Evolutionary conservation across 1,140 invertebrate species (phyloP), one percentile per base, ranked within the genome.

Genomic region (Subanguina moxae): DNA sequence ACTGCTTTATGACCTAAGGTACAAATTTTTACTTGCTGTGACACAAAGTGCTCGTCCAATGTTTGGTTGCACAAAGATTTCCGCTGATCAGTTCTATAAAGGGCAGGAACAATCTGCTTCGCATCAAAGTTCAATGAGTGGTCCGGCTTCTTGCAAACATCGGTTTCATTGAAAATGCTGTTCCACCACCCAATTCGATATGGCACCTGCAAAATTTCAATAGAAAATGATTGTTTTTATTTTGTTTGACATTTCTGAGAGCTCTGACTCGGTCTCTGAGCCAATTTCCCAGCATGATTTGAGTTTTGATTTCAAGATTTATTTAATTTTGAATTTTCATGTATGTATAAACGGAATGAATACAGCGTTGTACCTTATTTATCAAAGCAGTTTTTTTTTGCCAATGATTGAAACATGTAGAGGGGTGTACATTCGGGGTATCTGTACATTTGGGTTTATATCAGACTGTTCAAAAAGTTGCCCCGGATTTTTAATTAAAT

Each of bases 181-280:
- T 76, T 71, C 75, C 75, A 74, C 74, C 71, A 74, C 11, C n/a
- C 32, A 21, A 74, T 32, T 11, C 52, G 32, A 19, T 67, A 25
- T 1, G 48, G 48, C 23, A 21, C 48, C 48, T 52, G 43, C 11
- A 45, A 45, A 13, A 45, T 45, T 13, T 13, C 43, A 45, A n/a
- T n/a, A n/a, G n/a, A n/a, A n/a, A n/a, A n/a, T n/a, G n/a, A n/a
- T n/a, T n/a, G n/a, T n/a, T n/a, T n/a, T n/a, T n/a, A n/a, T n/a
- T n/a, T n/a, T n/a, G n/a, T n/a, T n/a, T n/a, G n/a, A n/a, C n/a
- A n/a, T n/a, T n/a, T n/a, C n/a, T n/a, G n/a, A n/a, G n/a, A n/a
- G n/a, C n/a, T n/a, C n/a, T n/a, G n/a, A n/a, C n/a, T 45, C n/a
- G n/a, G 43, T 45, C 43, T 45, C 43, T 13, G 43, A 8, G 27